Evolutionary conservation across 2,113 vertebrate genomes (phyloP), one percentile per base, ranked within the genome.

Genomic region (rabbit (Oryctolagus cuniculus)): DNA sequence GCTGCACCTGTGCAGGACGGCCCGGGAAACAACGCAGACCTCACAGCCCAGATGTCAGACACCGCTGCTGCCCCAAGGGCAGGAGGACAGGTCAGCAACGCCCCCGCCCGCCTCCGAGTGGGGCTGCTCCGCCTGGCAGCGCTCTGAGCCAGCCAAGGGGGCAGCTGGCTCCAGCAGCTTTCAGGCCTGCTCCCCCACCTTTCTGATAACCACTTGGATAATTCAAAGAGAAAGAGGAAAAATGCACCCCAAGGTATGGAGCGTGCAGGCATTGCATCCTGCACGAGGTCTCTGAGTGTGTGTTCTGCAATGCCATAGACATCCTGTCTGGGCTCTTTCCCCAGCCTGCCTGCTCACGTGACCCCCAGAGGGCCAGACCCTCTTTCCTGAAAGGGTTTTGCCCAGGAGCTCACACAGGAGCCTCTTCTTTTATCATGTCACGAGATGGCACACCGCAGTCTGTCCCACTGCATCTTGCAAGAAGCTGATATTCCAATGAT

Each of bases 221-320:
- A 98, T 98, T 98, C 98, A 98, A 98, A 98, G 98, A 98, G 98
- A 98, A 98, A 97, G 98, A 98, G 95, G 94, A 97, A 97, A 98
- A 98, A 98, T 96, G 94, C 97, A 98, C 98, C 98, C 98, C 98
- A 95, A 98, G 98, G 98, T 98, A 97, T 97, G 96, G 97, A 97
- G 94, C 87, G 97, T n/a, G 51, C 82, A 97, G 95, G 96, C 88
- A 11, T 88, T 98, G 93, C 70, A 93, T 95, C 94, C 95, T 90
- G 94, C 88, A 96, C 94, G 96, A 96, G 94, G 69, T 38, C 85
- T 10, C 85, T 12, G 49, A 6, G 31, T 1, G 0, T 64, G 4
- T 53, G 70, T 31, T 55, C 93, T 72, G 69, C 27, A 22, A 15
- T 15, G 19, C 38, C 17, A 36, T 63, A 49, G 75, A 38, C 94